Base-by-base conservation (phyloP, 2,113 vertebrate species). In the Excalfactoria chinensis region DNA sequence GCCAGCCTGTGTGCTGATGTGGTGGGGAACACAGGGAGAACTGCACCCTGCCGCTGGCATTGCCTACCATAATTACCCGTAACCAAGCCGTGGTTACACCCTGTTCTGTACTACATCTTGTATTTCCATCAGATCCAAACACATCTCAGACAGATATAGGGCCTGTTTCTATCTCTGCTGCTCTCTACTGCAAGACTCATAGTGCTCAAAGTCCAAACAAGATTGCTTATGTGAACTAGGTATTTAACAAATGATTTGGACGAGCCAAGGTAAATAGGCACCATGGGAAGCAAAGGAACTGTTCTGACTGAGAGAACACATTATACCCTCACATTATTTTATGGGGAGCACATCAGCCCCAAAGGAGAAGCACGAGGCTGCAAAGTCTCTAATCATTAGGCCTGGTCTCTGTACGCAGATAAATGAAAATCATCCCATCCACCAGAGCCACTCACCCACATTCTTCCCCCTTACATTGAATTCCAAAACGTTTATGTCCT, bases 181-280 rank as follows among this genome's bases (percentile, higher is more conserved):
- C 62, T 43, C 28, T 51, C 86, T 51, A 26, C 0, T 71, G 46
- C 0, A 1, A 87, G 87, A 73, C 48, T 74, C 59, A 28, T 64
- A 28, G 58, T 82, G 89, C 91, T 87, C 44, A 48, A 88, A 74
- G 87, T 88, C 82, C 82, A 73, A 79, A 77, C 6, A 44, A 34
- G 51, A 49, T 48, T 79, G 84, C 64, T 84, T 77, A 48, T 83
- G 60, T 58, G 87, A 95, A 94, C 72, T 14, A 60, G 51, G 72
- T 84, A 89, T 93, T 95, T 93, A 95, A 93, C 91, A 95, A 95
- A 93, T 73, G 11, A 80, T 84, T 88, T 69, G 72, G 95, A 92
- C 53, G 49, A 95, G 89, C 88, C 94, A 90, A 93, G 64, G 79
- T 69, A 96, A 96, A 95, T 1, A 94, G 66, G 91, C 55, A 91